Base-by-base conservation (phyloP, 2,113 vertebrate species). In the Notothenia coriiceps region DNA sequence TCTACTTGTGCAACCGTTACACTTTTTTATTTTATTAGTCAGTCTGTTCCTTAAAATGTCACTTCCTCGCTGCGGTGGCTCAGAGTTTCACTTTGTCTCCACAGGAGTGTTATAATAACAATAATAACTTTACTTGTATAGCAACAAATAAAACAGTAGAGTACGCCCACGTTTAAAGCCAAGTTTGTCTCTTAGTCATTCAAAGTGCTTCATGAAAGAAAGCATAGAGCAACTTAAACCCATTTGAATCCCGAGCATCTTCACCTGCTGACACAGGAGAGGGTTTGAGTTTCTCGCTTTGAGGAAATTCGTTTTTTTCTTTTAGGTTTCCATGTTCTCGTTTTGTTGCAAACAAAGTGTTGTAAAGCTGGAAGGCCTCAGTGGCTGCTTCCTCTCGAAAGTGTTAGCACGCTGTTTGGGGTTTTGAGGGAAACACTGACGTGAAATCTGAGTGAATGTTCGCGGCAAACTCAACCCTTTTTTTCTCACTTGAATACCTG, bases 331-430 rank as follows among this genome's bases (percentile, higher is more conserved):
- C n/a, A 44, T 25, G 35, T 79, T 85, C 54, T 74, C 11, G 5
- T 72, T 86, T 80, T 62, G 12, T 76, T 66, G 18, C 56, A 65
- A 47, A 66, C 18, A 8, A 9, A 0, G 2, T 40, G 56, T 67
- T 50, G 67, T 40, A n/a, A 35, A 6, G 33, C 14, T 13, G 22
- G 15, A 4, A 12, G 15, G 43, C 11, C 6, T 6, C 51, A 44
- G 64, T 74, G 5, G 52, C 62, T 66, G 68, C 51, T 89, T 92
- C 87, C 81, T 79, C 83, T 75, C 76, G 9, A 73, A 51, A 51
- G 67, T 35, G 40, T 40, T 51, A 46, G 12, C 33, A 18, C 2
- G 54, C 49, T 49, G 29, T 43, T 78, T 52, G 44, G 74, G 49
- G 49, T 71, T 76, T 63, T 55, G 72, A 63, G 61, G 54, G 49